phyloP scores from a whole-genome alignment of 1,140 invertebrate species.

The Drosophila baimaii region DNA sequence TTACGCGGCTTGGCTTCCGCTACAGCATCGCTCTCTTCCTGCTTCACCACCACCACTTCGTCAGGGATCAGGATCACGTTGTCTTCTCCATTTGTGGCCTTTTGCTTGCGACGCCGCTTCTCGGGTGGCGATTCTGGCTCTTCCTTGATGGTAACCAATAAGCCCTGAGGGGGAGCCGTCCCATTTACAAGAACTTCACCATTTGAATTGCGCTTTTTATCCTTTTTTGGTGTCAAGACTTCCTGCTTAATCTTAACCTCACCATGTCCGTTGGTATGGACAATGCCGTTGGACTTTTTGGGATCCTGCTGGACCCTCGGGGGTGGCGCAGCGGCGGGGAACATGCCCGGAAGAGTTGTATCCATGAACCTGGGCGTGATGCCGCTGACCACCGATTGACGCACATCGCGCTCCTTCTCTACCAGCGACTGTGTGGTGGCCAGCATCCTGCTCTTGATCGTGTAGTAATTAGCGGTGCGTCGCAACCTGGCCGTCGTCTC shows the following conservation, averaged over 20 bases:
- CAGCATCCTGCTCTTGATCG: constrained; percentile 35
- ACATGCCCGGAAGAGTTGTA: neutral
- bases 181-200: neutral
- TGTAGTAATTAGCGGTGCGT: constrained; percentile 46
- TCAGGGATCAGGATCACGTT: neutral
- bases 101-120: neutral
- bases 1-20: neutral
- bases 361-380: constrained; percentile 48
- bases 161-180: no score
- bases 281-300: neutral
- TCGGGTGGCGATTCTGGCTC: neutral
- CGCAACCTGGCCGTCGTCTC: neutral
- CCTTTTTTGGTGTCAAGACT: neutral
- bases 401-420: constrained; percentile 62
- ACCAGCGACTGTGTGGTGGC: constrained; percentile 41
- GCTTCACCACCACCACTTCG: neutral
- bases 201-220: constrained; percentile 11
- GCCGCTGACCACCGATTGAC: constrained; percentile 63
- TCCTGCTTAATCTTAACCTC: neutral
- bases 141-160: neutral
- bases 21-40: neutral
- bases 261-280: neutral
- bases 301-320: neutral
- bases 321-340: neutral
- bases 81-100: neutral